Evolutionary conservation across 2,888 invertebrate genomes (phyloP).

Genomic region (Margaritifera margaritifera): DNA sequence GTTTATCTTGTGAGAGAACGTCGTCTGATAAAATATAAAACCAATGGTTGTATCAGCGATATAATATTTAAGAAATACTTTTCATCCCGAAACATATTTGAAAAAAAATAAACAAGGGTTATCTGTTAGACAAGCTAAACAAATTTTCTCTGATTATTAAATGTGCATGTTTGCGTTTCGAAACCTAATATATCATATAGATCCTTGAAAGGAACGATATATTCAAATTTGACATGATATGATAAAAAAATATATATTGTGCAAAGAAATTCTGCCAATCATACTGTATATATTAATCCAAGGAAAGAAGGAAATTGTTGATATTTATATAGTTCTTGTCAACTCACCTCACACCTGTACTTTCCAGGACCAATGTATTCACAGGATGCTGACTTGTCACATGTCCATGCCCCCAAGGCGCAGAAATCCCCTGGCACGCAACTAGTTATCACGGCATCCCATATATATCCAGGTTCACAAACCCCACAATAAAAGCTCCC

Average conservation of each 20-base stretch:
- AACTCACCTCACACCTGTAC: conserved; percentile 42
- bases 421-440: conserved; percentile 48
- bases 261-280: conserved; percentile 9
- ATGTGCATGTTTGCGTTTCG: too few species aligned
- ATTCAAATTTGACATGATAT: too few species aligned
- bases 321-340: background rate
- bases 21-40: too few species aligned
- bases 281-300: conserved; percentile 40
- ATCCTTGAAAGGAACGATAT: too few species aligned
- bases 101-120: too few species aligned
- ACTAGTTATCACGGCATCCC: conserved; percentile 28
- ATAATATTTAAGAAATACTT: too few species aligned
- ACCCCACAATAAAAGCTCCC: conserved; percentile 51
- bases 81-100: too few species aligned
- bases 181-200: too few species aligned
- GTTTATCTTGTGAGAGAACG: conserved; percentile 16
- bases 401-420: conserved; percentile 30
- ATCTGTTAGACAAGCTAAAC: too few species aligned
- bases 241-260: too few species aligned
- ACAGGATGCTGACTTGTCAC: conserved; percentile 37
- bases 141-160: too few species aligned
- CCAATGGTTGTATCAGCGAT: conserved; percentile 13
- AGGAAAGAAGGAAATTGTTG: conserved; percentile 44
- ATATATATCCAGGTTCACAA: conserved; percentile 50
- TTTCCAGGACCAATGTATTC: conserved; percentile 39